These are phyloP conservation scores for Pediacus dermestoides DNA, from an alignment of 2,888 invertebrate species.

Conservation along the genomic window DNA sequence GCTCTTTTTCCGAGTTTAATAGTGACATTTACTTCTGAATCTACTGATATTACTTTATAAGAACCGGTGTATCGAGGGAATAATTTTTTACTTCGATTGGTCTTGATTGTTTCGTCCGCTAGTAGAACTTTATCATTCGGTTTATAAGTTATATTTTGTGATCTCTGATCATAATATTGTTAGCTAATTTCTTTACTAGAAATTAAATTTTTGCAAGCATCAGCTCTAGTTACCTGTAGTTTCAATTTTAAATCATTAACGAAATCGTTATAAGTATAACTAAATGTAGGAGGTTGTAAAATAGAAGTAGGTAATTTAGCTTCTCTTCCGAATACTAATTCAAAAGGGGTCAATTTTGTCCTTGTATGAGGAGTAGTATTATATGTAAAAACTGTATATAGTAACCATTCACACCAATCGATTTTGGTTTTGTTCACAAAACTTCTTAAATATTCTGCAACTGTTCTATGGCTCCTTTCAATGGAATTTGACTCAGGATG, in stretches of 20 bases:
- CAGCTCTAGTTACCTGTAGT: constrained; percentile 3
- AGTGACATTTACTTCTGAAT: no score
- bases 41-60: no score
- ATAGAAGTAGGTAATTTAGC: constrained; percentile 8
- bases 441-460: constrained; percentile 17
- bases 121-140: no score
- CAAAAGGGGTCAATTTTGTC: constrained; percentile 20
- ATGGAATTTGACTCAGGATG: constrained; percentile 18
- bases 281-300: constrained; percentile 2
- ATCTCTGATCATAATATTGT: no score
- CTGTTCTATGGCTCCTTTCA: constrained; percentile 22
- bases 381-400: constrained; percentile 17
- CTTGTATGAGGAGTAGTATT: constrained; percentile 17
- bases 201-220: neutral
- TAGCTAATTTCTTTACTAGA: no score
- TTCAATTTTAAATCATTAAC: constrained; percentile 11
- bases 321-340: constrained; percentile 17
- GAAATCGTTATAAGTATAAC: constrained; percentile 13
- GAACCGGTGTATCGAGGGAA: no score
- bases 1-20: no score
- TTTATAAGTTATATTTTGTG: no score
- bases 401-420: constrained; percentile 24
- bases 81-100: no score
- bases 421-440: constrained; percentile 14
- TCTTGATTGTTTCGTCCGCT: no score